Evolutionary conservation across 2,797 vertebrate species (phyloP), one percentile per base, ranked within the genome.

Genomic region (Argentina silus): DNA sequence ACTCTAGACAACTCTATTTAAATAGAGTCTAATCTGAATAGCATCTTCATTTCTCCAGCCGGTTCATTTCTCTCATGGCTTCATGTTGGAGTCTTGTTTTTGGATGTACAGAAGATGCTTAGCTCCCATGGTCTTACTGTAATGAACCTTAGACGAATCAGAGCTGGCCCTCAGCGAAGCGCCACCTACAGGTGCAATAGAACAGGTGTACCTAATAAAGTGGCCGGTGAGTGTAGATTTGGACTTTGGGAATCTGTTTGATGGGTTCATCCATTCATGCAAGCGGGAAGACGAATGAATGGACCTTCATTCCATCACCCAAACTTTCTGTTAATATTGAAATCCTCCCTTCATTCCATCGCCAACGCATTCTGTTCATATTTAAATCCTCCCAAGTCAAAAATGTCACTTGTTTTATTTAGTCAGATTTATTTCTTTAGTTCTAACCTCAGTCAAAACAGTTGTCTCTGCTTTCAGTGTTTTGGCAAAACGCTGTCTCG

Each of bases 191-290:
- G n/a, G n/a, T n/a, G n/a, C n/a, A n/a, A n/a, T n/a, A n/a, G n/a
- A n/a, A n/a, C n/a, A n/a, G n/a, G n/a, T n/a, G n/a, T n/a, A n/a
- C n/a, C n/a, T n/a, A n/a, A n/a, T n/a, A n/a, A n/a, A n/a, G n/a
- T n/a, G n/a, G n/a, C n/a, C n/a, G n/a, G n/a, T n/a, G n/a, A n/a
- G n/a, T n/a, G n/a, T n/a, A n/a, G n/a, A 12, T 47, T 21, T 36
- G 23, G 23, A 14, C 19, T 61, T 27, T 15, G 44, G 63, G 47
- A 17, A 65, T 82, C 74, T 78, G 79, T 86, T 86, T 89, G 88
- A 90, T 80, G 75, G 77, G 80, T 83, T 89, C 55, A 17, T 80
- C 76, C 70, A 76, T 60, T 86, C 81, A 87, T 76, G 88, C 84
- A 84, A 68, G 74, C 44, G 50, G 70, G 81, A 73, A 44, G 14